phyloP scores from a whole-genome alignment of 1,140 invertebrate species.

The Potamilus streckersoni region DNA sequence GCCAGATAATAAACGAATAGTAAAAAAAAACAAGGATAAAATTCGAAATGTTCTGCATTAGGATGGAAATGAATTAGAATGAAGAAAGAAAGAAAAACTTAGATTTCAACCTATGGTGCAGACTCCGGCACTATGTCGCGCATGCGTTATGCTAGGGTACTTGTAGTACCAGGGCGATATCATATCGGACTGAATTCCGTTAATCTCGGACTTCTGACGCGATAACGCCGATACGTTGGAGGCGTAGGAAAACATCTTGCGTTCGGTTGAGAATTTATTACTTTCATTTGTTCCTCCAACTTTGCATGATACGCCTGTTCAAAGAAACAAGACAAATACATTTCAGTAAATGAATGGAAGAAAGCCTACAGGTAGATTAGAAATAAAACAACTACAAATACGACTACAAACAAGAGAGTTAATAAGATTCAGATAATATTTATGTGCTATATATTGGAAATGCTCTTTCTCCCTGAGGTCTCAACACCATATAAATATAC shows the following conservation, averaged over 20 bases:
- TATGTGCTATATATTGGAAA: no score
- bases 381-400: no score
- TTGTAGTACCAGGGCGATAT: constrained; percentile 40
- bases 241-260: constrained; percentile 37
- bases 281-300: constrained; percentile 1
- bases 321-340: background rate
- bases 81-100: background rate
- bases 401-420: no score
- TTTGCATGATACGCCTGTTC: constrained; percentile 24
- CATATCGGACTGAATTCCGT: constrained; percentile 31
- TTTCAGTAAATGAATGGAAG: background rate
- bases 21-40: no score
- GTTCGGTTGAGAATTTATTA: constrained; percentile 33
- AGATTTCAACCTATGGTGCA: constrained; percentile 27
- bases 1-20: no score
- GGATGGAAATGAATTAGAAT: background rate
- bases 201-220: constrained; percentile 2
- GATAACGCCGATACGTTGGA: constrained; percentile 23
- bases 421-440: no score
- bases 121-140: constrained; percentile 39
- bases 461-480: no score
- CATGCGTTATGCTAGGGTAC: constrained; percentile 35
- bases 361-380: background rate
- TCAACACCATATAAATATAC: no score
- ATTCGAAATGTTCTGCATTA: background rate